Conservation (phyloP, 1,140 invertebrate genomes). For the Ostrea edulis region DNA sequence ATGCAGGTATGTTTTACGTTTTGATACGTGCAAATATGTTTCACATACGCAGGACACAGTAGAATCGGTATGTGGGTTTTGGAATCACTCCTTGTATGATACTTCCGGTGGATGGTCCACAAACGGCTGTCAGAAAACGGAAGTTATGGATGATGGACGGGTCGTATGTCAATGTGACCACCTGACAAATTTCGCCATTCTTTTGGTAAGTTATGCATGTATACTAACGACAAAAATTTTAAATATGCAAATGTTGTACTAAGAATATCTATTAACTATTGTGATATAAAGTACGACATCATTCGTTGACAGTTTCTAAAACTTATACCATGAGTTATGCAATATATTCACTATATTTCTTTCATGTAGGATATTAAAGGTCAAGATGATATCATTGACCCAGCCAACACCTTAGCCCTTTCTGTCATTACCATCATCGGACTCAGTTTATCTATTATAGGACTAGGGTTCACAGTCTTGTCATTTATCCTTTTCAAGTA, state of each 20-base stretch:
- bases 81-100: constrained; percentile 65
- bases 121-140: constrained; percentile 63
- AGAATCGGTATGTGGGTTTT: constrained; percentile 66
- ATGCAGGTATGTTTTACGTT: neutral
- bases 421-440: constrained; percentile 74
- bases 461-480: constrained; percentile 69
- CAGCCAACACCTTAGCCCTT: constrained; percentile 64
- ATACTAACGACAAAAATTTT: neutral
- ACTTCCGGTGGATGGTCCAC: constrained; percentile 68
- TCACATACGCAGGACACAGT: neutral
- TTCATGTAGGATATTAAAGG: constrained; percentile 63
- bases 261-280: too few relatives aligned
- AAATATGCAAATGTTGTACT: too few relatives aligned
- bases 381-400: constrained; percentile 48
- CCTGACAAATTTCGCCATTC: constrained; percentile 75
- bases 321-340: too few relatives aligned
- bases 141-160: constrained; percentile 47
- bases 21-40: neutral
- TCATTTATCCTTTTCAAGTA: constrained; percentile 74
- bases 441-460: constrained; percentile 72
- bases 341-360: neutral
- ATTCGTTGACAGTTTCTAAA: too few relatives aligned
- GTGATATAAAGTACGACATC: too few relatives aligned
- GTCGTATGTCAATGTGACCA: constrained; percentile 73
- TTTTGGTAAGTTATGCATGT: constrained; percentile 62